Evolutionary conservation across 2,888 invertebrate genomes (phyloP), one percentile per base, ranked within the genome.

Genomic region (Agonum fuliginosum): DNA sequence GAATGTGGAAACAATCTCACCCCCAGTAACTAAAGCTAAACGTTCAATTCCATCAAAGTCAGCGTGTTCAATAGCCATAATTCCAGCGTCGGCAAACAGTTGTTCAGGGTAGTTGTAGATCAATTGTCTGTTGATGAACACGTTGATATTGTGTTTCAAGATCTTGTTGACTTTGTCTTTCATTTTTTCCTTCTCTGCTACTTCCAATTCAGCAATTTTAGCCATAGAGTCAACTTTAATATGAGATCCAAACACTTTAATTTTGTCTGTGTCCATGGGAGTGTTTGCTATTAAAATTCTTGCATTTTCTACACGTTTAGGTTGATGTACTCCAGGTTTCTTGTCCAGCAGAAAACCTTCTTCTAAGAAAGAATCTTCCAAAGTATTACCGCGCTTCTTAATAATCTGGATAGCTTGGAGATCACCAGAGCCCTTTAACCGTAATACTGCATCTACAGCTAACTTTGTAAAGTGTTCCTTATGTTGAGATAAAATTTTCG

Each of bases 101-200:
- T 99, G 99, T 87, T 99, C 99, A 0, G 99, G 99, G 87, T 99
- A 99, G 88, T 99, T 99, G 90, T 99, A 99, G 87, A 99, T 99
- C 81, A 99, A 89, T 87, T 99, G 99, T 81, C 96, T 94, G 88
- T 99, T 99, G 85, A 99, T 97, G 86, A 99, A 99, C 0, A 99
- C 99, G 88, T 96, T 99, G 88, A 95, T 95, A 81, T 96, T 95
- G 87, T 99, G 98, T 80, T 92, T 93, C 67, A 99, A 86, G 82
- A 99, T 99, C 87, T 97, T 97, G 83, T 95, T 94, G 1, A 99
- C 98, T 90, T 99, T 99, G 83, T 98, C 97, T 86, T 97, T 98
- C 99, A 99, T 99, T 86, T 99, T 99, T 85, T 98, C 97, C 85
- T 99, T 99, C 86, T 99, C 99, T 0, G 99, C 99, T 58, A 95